Evolutionary conservation across 2,113 vertebrate genomes (phyloP), one percentile per base, ranked within the genome.

Genomic region (Phycodurus eques): DNA sequence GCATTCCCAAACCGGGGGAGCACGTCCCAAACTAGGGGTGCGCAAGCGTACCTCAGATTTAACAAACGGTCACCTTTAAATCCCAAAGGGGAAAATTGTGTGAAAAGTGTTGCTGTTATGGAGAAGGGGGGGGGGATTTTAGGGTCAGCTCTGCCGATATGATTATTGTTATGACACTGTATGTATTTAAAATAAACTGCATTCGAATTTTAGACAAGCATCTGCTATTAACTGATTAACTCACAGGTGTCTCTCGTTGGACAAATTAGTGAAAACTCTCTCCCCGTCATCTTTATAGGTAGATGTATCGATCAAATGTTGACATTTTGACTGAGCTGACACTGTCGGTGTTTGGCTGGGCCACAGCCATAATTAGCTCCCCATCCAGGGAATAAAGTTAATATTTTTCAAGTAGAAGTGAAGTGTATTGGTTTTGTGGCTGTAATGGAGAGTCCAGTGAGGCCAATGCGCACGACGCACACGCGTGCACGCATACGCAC

Each of bases 361-460:
- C 59, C 20, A 46, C 70, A 9, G 67, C 74, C 73, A 79, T 90
- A 90, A 92, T 90, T 87, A 90, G 88, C 85, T 83, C 73, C 68
- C 83, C 77, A 85, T 86, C 76, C 70, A 77, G 69, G 68, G 74
- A 68, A 83, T 47, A 66, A 86, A 82, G 89, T 90, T 89, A 86
- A 90, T 89, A 86, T 90, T 90, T 88, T 83, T 89, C 86, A 83
- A 80, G 86, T 68, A 84, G 83, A 87, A 83, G 84, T 78, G 75
- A 82, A 77, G 76, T 76, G 83, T 90, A 88, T 91, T 87, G 81
- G 85, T 88, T 90, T 92, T 84, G 82, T 85, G 78, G 70, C 73
- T 87, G 79, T 88, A 91, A 91, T 91, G 82, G 88, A 90, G 87
- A 87, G 90, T 84, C 77, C 82, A 69, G 69, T 71, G 79, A 84